A percentile compares a stretch with the other conserved stretches of the same genome.
These are phyloP conservation scores for Episyrphus balteatus DNA, from an alignment of 1,140 invertebrate genomes.

Conservation along the genomic window DNA sequence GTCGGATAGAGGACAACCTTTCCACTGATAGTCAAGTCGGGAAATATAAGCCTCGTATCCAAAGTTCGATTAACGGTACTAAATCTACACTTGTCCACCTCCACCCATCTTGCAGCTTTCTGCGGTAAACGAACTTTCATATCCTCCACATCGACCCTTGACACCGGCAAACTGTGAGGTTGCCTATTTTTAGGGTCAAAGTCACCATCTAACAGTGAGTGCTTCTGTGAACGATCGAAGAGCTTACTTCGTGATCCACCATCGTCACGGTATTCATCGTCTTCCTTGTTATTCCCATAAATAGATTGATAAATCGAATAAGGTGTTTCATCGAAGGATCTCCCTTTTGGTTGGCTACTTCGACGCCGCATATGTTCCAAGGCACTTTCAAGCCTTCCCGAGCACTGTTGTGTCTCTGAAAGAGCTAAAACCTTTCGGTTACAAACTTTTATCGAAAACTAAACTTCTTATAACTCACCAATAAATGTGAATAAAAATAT, in stretches of 20 bases:
- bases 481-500: too few relatives aligned
- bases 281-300: constrained; percentile 27
- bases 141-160: constrained; percentile 35
- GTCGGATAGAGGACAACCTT: constrained; percentile 50
- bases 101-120: constrained; percentile 45
- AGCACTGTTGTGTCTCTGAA: constrained; percentile 25
- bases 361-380: constrained; percentile 39
- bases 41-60: constrained; percentile 61
- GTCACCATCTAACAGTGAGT: too few relatives aligned
- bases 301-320: constrained; percentile 47
- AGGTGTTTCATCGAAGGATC: constrained; percentile 36
- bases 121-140: constrained; percentile 50
- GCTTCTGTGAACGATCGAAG: not conserved
- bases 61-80: constrained; percentile 61
- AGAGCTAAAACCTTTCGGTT: not conserved
- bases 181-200: constrained; percentile 9
- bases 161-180: constrained; percentile 25
- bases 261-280: constrained; percentile 25
- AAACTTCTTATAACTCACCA: too few relatives aligned
- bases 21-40: constrained; percentile 65
- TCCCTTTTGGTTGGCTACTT: constrained; percentile 28
- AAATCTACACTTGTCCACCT: constrained; percentile 61
- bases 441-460: not conserved
- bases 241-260: too few relatives aligned
- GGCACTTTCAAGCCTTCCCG: constrained; percentile 39